A percentile compares a stretch with the other conserved stretches of the same genome.
Evolutionary conservation across 2,113 vertebrate genomes (phyloP).

Genomic region (Saguinus midas): DNA sequence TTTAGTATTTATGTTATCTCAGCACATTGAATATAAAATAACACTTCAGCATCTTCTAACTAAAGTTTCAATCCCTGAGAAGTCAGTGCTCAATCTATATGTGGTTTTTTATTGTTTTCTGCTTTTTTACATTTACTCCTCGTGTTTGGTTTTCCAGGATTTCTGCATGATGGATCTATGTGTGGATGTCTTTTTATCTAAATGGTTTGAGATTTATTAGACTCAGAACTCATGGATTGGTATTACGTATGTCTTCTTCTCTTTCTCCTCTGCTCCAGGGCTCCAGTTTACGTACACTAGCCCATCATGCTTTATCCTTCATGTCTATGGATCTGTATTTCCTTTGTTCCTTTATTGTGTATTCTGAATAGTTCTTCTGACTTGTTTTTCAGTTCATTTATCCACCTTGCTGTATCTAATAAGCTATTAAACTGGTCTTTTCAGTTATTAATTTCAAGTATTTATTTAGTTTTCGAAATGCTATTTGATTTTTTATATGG

Average conservation of each 20-base stretch:
- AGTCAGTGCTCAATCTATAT: neutral
- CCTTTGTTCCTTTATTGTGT: neutral
- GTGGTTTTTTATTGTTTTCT: neutral
- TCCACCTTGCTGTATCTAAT: neutral
- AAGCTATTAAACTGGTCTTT: neutral
- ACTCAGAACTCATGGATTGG: neutral
- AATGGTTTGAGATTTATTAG: neutral
- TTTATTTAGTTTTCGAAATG: neutral
- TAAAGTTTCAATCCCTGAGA: neutral
- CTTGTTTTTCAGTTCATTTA: neutral
- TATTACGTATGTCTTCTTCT: neutral
- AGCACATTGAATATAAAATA: neutral
- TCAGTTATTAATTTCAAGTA: neutral
- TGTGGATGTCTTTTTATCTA: neutral
- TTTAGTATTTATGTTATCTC: neutral
- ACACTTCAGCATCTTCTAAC: neutral
- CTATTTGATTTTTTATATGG: neutral
- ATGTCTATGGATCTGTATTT: neutral
- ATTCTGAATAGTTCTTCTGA: neutral
- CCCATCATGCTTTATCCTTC: neutral
- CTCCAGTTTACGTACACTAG: neutral
- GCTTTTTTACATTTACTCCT: neutral
- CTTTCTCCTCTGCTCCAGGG: neutral
- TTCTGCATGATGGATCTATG: neutral
- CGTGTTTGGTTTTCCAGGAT: neutral